Conservation (phyloP, 2,888 invertebrate species). For the Latrodectus hesperus region DNA sequence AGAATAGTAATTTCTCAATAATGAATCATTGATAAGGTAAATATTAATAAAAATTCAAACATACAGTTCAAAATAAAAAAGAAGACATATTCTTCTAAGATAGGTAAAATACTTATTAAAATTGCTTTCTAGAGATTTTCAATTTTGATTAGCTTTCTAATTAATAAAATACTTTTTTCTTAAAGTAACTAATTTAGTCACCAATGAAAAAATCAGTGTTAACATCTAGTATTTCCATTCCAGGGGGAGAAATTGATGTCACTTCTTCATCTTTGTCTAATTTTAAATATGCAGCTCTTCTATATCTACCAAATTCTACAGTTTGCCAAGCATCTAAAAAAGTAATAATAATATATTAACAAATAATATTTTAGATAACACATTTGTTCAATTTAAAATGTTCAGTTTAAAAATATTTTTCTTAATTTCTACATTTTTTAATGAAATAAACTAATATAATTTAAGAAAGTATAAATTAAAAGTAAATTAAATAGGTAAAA, state of each 20-base stretch:
- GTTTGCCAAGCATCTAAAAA: slow-evolving; percentile 61
- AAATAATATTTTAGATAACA: not conserved
- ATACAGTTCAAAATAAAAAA: no score
- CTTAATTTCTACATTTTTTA: no score
- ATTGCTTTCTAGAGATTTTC: not conserved
- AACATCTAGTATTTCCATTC: slow-evolving; percentile 68
- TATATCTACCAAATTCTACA: slow-evolving; percentile 60
- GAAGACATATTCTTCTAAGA: no score
- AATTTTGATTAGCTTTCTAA: not conserved
- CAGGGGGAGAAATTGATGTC: slow-evolving; percentile 55
- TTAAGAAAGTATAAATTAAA: no score
- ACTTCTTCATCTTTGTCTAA: slow-evolving; percentile 63
- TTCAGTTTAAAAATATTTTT: no score
- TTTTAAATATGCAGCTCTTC: slow-evolving; percentile 63
- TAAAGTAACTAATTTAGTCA: not conserved
- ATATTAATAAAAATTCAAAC: no score
- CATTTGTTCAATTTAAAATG: no score
- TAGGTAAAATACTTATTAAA: no score
- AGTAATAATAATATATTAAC: not conserved
- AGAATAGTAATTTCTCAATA: no score
- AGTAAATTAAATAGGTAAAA: not conserved
- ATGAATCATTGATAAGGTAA: no score
- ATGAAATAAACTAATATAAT: no score
- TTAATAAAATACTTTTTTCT: not conserved
- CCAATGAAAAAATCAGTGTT: slow-evolving; percentile 64